Evolutionary conservation across 2,888 invertebrate species (phyloP).

Genomic region (Limnephilus auricula): DNA sequence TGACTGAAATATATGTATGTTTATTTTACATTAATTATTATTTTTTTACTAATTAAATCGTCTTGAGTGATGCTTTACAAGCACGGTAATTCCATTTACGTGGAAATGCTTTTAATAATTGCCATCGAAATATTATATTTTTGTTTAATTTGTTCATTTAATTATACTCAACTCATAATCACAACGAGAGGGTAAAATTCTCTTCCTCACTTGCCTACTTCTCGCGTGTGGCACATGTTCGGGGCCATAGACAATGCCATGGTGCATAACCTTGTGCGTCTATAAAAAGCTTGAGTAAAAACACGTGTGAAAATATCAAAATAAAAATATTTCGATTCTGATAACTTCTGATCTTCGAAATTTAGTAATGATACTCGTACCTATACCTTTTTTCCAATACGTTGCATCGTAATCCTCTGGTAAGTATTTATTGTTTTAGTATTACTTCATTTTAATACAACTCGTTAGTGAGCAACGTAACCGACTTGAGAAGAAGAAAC

Average conservation of each 20-base stretch:
- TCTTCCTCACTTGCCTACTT: background rate
- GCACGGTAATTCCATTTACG: background rate
- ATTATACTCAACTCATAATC: background rate
- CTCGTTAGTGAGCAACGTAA: too few relatives aligned
- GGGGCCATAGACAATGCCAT: background rate
- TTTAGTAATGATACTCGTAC: too few relatives aligned
- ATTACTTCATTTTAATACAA: too few relatives aligned
- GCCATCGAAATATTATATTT: background rate
- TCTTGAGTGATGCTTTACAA: background rate
- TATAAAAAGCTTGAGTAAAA: background rate
- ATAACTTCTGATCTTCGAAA: too few relatives aligned
- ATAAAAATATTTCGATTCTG: too few relatives aligned
- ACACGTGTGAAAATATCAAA: background rate
- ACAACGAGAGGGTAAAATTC: background rate
- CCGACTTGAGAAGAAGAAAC: too few relatives aligned
- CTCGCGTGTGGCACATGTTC: background rate
- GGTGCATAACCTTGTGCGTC: background rate
- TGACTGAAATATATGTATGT: too few relatives aligned
- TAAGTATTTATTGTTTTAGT: too few relatives aligned
- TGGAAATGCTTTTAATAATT: background rate
- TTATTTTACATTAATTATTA: too few relatives aligned
- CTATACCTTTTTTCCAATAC: too few relatives aligned
- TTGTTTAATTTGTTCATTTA: background rate
- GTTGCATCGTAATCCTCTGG: too few relatives aligned
- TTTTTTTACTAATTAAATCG: background rate